Conservation (phyloP, 2,797 vertebrate genomes). For the Rhinoraja longicauda region DNA sequence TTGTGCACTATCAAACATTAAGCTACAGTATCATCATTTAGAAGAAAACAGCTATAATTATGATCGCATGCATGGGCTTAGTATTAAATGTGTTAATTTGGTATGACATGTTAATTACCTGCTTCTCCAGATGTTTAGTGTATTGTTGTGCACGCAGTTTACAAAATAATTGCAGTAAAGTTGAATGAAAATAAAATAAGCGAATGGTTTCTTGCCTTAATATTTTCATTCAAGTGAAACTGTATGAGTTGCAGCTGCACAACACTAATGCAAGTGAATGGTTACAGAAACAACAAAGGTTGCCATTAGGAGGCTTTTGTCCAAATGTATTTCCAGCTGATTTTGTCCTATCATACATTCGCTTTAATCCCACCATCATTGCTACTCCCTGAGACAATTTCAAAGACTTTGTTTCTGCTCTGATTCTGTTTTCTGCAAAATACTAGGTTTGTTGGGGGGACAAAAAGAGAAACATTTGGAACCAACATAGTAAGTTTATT, state of each 20-base stretch:
- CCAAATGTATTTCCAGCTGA: conserved; percentile 40
- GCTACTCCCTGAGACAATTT: conserved; percentile 11
- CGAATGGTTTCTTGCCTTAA: conserved; percentile 75
- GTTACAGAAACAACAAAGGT: conserved; percentile 57
- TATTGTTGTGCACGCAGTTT: conserved; percentile 91
- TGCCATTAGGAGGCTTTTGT: conserved; percentile 59
- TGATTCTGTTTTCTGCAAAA: background rate
- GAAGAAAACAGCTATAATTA: conserved; percentile 75
- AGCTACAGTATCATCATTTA: conserved; percentile 72
- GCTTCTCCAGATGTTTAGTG: conserved; percentile 94
- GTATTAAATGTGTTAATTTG: conserved; percentile 88
- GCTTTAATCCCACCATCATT: background rate
- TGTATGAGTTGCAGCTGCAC: conserved; percentile 72
- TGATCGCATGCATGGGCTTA: conserved; percentile 78
- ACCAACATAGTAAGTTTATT: background rate
- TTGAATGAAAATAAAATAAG: conserved; percentile 86
- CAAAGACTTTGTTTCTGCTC: conserved; percentile 31
- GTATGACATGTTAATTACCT: conserved; percentile 95
- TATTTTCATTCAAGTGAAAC: conserved; percentile 83
- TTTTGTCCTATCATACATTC: conserved; percentile 21
- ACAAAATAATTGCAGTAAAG: conserved; percentile 85
- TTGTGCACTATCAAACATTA: conserved; percentile 74
- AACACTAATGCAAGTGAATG: conserved; percentile 56
- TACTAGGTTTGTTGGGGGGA: background rate
- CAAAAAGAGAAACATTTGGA: background rate